Conservation (phyloP, 2,797 vertebrate species). For the Gymnothorax javanicus region DNA sequence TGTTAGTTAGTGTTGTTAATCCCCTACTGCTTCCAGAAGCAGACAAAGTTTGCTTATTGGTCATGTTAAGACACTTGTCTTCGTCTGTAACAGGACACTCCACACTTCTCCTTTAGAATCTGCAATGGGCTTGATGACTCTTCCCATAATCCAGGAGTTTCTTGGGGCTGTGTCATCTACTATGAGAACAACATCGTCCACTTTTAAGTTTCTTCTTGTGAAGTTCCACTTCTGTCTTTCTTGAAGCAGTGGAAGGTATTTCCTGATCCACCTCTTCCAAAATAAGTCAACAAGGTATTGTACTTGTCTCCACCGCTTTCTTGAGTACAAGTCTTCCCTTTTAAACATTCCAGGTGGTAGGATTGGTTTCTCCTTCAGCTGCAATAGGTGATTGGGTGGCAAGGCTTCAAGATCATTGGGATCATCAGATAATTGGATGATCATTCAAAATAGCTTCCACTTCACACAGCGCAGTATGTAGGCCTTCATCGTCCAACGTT, state of each 20-base stretch:
- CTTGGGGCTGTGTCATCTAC: too few relatives aligned
- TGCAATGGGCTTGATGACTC: too few relatives aligned
- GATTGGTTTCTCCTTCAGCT: constrained; percentile 6
- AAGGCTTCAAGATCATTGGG: constrained; percentile 34
- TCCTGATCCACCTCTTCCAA: constrained; percentile 4
- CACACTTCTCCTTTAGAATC: too few relatives aligned
- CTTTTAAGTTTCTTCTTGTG: background rate
- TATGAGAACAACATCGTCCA: background rate
- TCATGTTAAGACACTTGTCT: background rate
- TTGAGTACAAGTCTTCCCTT: too few relatives aligned
- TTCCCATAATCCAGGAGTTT: too few relatives aligned
- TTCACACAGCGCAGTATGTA: constrained; percentile 30
- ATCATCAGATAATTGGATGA: constrained; percentile 28
- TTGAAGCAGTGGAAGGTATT: constrained; percentile 8
- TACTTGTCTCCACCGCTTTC: too few relatives aligned
- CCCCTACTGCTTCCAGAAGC: background rate
- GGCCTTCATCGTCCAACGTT: constrained; percentile 16
- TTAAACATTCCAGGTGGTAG: too few relatives aligned
- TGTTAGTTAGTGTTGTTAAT: too few relatives aligned
- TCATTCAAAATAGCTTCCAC: constrained; percentile 28
- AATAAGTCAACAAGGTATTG: too few relatives aligned
- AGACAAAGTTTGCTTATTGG: background rate
- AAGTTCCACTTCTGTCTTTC: background rate
- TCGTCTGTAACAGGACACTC: too few relatives aligned
- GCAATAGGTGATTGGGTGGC: constrained; percentile 23